Evolutionary conservation across 1,140 invertebrate genomes (phyloP).

Genomic region (Pseudomyrmex dendroicus): DNA sequence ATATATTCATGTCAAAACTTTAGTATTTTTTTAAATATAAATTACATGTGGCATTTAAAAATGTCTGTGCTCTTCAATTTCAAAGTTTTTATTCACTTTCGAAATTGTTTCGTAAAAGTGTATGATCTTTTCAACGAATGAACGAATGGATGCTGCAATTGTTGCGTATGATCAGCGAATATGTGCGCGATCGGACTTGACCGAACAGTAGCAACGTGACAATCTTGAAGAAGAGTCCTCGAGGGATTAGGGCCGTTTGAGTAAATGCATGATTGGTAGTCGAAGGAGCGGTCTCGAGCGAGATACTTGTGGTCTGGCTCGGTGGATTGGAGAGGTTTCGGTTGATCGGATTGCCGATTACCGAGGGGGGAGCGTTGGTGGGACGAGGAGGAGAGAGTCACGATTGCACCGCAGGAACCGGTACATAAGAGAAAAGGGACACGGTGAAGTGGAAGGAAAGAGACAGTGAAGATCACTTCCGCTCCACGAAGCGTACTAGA

Average conservation of each 20-base stretch:
- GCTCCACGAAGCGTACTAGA: slow-evolving; percentile 69
- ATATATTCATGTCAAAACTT: too few relatives aligned
- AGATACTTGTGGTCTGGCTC: slow-evolving; percentile 77
- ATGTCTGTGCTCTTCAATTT: neutral
- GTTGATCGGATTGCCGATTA: slow-evolving; percentile 79
- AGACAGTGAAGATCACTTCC: slow-evolving; percentile 66
- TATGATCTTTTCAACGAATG: neutral
- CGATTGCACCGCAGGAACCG: slow-evolving; percentile 53
- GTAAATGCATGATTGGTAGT: slow-evolving; percentile 82
- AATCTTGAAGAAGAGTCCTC: slow-evolving; percentile 79
- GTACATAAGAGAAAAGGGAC: slow-evolving; percentile 48
- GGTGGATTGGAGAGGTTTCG: slow-evolving; percentile 80
- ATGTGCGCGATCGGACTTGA: slow-evolving; percentile 34
- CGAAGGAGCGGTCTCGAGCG: slow-evolving; percentile 71
- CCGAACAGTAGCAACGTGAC: slow-evolving; percentile 53
- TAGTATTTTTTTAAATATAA: too few relatives aligned
- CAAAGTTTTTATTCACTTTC: neutral
- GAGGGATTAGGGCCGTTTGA: slow-evolving; percentile 78
- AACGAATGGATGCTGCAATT: neutral
- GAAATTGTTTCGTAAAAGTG: neutral
- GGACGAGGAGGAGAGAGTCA: slow-evolving; percentile 52
- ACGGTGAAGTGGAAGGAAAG: slow-evolving; percentile 30
- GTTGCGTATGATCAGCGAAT: neutral
- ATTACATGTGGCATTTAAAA: neutral
- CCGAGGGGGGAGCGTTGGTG: slow-evolving; percentile 41